Conservation (phyloP, 2,797 vertebrate genomes). For the Anomalospiza imberbis region DNA sequence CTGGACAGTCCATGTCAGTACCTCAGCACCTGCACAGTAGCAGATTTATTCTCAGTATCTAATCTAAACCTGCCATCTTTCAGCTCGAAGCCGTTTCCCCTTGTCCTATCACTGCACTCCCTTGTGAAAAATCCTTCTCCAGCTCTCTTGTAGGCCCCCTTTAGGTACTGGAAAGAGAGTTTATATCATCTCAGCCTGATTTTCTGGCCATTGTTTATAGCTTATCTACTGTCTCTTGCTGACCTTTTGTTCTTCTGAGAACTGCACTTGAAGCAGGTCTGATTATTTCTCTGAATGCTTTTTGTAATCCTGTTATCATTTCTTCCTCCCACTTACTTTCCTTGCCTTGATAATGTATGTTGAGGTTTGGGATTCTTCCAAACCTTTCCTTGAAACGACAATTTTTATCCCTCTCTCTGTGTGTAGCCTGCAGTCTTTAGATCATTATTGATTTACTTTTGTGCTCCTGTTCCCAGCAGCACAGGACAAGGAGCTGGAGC, state of each 20-base stretch:
- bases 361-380: neutral
- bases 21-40: neutral
- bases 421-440: neutral
- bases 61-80: neutral
- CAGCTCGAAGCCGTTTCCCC: neutral
- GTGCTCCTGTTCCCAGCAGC: neutral
- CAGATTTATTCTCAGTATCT: neutral
- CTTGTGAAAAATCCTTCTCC: neutral
- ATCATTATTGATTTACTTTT: neutral
- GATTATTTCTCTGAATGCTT: neutral
- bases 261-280: neutral
- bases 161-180: neutral
- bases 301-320: neutral
- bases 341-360: neutral
- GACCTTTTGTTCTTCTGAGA: slow-evolving; percentile 7
- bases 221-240: neutral
- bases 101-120: neutral
- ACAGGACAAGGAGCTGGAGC: neutral
- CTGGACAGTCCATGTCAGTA: neutral
- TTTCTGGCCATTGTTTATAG: slow-evolving; percentile 5
- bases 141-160: neutral
- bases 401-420: neutral
- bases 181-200: neutral
- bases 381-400: neutral
- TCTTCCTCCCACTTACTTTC: neutral